Evolutionary conservation across 2,888 invertebrate genomes (phyloP).

Genomic region (Melanotus villosus): DNA sequence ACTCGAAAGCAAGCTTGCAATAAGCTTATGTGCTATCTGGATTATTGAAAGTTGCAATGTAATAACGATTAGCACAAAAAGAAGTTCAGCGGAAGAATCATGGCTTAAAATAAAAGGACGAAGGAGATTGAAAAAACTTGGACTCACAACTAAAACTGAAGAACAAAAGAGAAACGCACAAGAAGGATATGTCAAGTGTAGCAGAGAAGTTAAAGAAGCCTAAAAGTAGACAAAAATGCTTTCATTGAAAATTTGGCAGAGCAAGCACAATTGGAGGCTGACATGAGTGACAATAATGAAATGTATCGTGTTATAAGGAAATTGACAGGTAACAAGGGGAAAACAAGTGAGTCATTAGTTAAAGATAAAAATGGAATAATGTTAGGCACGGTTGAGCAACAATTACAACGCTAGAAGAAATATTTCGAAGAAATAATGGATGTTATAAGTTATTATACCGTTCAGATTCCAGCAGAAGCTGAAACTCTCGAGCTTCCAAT

Average conservation of each 20-base stretch:
- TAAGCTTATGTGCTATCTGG: too few species aligned
- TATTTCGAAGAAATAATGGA: not conserved
- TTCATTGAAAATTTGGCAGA: not conserved
- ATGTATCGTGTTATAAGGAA: conserved; percentile 1
- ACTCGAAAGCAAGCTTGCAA: too few species aligned
- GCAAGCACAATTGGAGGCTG: not conserved
- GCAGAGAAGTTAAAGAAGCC: not conserved
- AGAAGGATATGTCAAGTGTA: conserved; percentile 8
- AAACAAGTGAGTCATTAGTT: not conserved
- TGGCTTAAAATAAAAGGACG: too few species aligned
- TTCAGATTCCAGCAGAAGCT: not conserved
- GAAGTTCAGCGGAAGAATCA: too few species aligned
- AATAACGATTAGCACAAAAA: too few species aligned
- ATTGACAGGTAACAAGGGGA: not conserved
- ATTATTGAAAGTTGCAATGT: too few species aligned
- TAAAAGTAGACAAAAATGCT: not conserved
- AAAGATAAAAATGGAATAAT: conserved; percentile 8
- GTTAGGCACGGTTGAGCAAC: not conserved
- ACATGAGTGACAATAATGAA: not conserved
- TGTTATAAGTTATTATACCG: conserved; percentile 1
- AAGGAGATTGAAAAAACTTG: conserved; percentile 1
- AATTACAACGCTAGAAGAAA: not conserved
- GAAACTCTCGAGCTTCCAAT: conserved; percentile 1
- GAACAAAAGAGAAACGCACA: not conserved
- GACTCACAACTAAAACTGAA: conserved; percentile 4